These are phyloP conservation scores for Morelia viridis DNA, from an alignment of 2,797 vertebrate genomes.

Conservation along the genomic window DNA sequence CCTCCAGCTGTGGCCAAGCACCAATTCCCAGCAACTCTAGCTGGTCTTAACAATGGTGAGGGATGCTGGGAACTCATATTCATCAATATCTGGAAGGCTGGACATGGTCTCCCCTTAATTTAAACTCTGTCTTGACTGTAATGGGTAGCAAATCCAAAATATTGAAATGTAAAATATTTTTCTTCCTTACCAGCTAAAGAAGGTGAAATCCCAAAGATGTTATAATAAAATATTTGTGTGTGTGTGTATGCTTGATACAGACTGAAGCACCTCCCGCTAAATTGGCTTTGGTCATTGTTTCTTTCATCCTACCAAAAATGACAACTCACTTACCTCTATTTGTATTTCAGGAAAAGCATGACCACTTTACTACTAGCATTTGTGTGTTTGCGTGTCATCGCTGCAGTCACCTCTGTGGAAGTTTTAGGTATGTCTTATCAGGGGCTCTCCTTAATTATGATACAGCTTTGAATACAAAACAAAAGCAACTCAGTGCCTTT, in stretches of 20 bases:
- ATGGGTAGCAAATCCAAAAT: background rate
- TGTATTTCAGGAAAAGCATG: slow-evolving; percentile 85
- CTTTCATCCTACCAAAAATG: background rate
- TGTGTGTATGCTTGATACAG: background rate
- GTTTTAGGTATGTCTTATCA: slow-evolving; percentile 75
- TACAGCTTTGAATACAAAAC: background rate
- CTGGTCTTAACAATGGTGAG: background rate
- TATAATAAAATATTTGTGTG: background rate
- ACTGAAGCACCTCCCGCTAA: background rate
- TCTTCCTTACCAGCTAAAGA: background rate
- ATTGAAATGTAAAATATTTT: background rate
- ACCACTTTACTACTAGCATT: slow-evolving; percentile 86
- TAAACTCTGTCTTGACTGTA: background rate
- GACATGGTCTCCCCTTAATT: background rate
- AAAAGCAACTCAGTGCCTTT: background rate
- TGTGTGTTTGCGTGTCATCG: slow-evolving; percentile 81
- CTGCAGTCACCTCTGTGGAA: slow-evolving; percentile 72
- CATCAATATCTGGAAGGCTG: background rate
- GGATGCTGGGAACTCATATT: background rate
- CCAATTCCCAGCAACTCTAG: background rate
- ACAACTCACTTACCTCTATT: background rate
- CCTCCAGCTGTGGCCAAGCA: background rate
- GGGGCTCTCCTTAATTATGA: background rate
- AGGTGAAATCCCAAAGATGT: background rate
- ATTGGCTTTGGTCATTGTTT: background rate